A percentile compares a stretch with the other conserved stretches of the same genome.
Conservation (phyloP, 2,113 vertebrate species). For the Heterotilapia buettikoferi region DNA sequence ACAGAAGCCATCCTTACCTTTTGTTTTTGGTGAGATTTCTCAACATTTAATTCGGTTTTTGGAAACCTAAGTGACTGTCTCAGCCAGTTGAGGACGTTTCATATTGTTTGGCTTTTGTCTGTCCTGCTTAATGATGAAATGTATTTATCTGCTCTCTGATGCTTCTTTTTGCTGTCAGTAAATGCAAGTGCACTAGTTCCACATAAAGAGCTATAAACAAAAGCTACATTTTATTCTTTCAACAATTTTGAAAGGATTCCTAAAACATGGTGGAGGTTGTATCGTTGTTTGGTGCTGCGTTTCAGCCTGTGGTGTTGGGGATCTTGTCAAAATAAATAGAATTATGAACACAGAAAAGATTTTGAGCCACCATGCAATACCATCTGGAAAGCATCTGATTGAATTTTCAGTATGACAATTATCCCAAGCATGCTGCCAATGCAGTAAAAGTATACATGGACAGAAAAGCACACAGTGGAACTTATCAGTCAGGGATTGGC, state of each 20-base stretch:
- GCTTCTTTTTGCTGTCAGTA: not conserved
- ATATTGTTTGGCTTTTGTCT: not conserved
- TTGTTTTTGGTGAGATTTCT: not conserved
- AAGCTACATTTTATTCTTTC: not conserved
- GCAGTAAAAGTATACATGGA: not conserved
- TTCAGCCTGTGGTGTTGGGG: not conserved
- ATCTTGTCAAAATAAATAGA: not conserved
- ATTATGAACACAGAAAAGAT: not conserved
- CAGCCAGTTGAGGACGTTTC: not conserved
- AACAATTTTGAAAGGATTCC: not conserved
- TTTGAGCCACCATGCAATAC: not conserved
- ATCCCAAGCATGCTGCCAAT: not conserved
- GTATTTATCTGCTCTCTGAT: not conserved
- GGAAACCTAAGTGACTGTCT: not conserved
- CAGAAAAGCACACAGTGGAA: not conserved
- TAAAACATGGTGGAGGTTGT: not conserved
- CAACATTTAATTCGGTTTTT: not conserved
- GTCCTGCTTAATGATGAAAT: not conserved
- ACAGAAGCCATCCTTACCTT: not conserved
- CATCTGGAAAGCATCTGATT: not conserved
- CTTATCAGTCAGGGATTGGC: not conserved
- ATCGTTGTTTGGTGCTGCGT: not conserved
- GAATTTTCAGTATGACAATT: not conserved
- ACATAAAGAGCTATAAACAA: not conserved
- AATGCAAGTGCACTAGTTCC: not conserved